A percentile compares a stretch with the other conserved stretches of the same genome.
These are phyloP conservation scores for Catharus minimus DNA, from an alignment of 2,113 vertebrate species.

Conservation along the genomic window DNA sequence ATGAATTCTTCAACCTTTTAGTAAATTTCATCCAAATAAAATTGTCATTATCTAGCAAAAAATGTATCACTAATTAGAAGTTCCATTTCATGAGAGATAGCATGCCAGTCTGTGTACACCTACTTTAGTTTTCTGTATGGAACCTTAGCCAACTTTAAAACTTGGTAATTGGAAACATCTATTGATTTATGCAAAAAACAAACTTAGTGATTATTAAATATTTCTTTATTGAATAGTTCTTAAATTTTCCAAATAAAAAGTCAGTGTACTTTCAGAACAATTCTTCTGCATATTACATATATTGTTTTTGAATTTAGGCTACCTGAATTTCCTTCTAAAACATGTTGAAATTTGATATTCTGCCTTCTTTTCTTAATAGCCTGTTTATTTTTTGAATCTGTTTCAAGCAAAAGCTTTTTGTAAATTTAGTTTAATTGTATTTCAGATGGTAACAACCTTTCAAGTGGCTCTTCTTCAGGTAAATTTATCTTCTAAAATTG, in stretches of 20 bases:
- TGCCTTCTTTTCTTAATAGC: not conserved
- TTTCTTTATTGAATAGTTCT: not conserved
- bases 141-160: not conserved
- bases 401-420: constrained; percentile 36
- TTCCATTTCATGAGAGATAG: not conserved
- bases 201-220: not conserved
- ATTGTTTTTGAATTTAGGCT: not conserved
- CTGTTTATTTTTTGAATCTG: constrained; percentile 12
- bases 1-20: not conserved
- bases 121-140: not conserved
- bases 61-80: not conserved
- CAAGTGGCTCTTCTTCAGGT: constrained; percentile 72
- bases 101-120: not conserved
- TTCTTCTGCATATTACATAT: not conserved
- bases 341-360: not conserved
- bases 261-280: not conserved
- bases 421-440: constrained; percentile 71
- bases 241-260: not conserved
- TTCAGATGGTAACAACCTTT: constrained; percentile 73
- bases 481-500: constrained; percentile 62
- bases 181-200: not conserved
- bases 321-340: constrained; percentile 9
- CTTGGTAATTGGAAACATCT: not conserved
- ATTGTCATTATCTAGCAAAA: not conserved
- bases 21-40: not conserved